Conservation (phyloP, 2,888 invertebrate genomes). For the Lepidocyrtinus sp. region DNA sequence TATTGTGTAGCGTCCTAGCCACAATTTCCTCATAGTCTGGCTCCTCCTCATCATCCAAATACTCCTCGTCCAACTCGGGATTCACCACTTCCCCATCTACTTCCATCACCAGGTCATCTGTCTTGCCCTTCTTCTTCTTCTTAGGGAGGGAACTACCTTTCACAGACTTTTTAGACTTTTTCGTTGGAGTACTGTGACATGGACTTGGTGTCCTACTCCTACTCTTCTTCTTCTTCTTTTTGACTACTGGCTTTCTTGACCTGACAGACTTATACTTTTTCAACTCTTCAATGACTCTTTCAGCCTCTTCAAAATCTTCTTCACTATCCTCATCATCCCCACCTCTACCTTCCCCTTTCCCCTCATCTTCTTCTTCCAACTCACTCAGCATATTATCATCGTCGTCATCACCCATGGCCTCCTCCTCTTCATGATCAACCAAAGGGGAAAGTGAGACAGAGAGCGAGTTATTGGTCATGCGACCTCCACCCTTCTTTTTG, state of each 20-base stretch:
- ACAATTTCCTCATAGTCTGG: conserved; percentile 54
- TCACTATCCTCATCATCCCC: conserved; percentile 71
- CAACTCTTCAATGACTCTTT: conserved; percentile 70
- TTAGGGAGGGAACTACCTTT: conserved; percentile 44
- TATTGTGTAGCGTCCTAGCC: conserved; percentile 48
- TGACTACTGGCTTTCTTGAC: conserved; percentile 73
- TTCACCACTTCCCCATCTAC: conserved; percentile 53
- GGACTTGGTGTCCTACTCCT: conserved; percentile 48
- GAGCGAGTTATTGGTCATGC: conserved; percentile 69
- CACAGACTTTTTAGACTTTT: conserved; percentile 51
- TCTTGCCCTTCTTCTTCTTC: conserved; percentile 19
- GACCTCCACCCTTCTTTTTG: conserved; percentile 74
- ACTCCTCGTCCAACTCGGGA: conserved; percentile 48
- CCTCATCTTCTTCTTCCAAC: conserved; percentile 65
- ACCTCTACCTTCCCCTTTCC: conserved; percentile 69
- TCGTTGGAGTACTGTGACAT: conserved; percentile 4
- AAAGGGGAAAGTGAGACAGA: conserved; percentile 64
- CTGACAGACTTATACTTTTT: conserved; percentile 74
- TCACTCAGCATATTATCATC: conserved; percentile 33
- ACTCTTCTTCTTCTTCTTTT: conserved; percentile 49
- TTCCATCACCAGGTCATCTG: conserved; percentile 16
- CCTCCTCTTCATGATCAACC: conserved; percentile 52
- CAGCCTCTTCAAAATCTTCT: conserved; percentile 68
- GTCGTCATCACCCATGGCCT: conserved; percentile 2
- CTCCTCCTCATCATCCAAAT: conserved; percentile 59